These are phyloP conservation scores for Gavia stellata DNA, from an alignment of 2,113 vertebrate genomes.

Conservation along the genomic window DNA sequence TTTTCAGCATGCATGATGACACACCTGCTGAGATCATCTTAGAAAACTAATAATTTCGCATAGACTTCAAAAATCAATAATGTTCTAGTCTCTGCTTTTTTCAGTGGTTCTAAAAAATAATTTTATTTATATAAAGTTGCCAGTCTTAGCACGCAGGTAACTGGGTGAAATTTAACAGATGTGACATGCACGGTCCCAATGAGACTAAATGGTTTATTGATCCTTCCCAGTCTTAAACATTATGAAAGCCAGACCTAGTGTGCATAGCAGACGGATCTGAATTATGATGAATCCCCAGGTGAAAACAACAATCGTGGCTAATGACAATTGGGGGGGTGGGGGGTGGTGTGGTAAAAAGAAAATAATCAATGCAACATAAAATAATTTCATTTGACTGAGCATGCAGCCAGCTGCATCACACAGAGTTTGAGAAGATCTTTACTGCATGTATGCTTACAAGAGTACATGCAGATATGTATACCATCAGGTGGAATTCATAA, in stretches of 20 bases:
- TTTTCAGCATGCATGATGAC: not conserved
- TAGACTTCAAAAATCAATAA: not conserved
- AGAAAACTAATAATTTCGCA: not conserved
- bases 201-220: constrained; percentile 47
- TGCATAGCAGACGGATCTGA: not conserved
- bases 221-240: constrained; percentile 21
- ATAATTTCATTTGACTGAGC: constrained; percentile 3
- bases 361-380: not conserved
- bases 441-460: not conserved
- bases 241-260: constrained; percentile 37
- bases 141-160: not conserved
- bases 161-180: constrained; percentile 25
- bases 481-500: not conserved
- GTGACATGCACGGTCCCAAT: not conserved
- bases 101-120: not conserved
- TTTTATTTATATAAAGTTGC: not conserved
- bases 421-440: not conserved
- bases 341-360: not conserved
- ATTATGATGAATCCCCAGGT: constrained; percentile 31
- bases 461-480: not conserved
- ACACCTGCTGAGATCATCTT: constrained; percentile 32
- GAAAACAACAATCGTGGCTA: constrained; percentile 12
- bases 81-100: not conserved
- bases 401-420: not conserved
- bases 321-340: not conserved